Conservation (phyloP, 2,888 invertebrate genomes). For the Ophraella communa region DNA sequence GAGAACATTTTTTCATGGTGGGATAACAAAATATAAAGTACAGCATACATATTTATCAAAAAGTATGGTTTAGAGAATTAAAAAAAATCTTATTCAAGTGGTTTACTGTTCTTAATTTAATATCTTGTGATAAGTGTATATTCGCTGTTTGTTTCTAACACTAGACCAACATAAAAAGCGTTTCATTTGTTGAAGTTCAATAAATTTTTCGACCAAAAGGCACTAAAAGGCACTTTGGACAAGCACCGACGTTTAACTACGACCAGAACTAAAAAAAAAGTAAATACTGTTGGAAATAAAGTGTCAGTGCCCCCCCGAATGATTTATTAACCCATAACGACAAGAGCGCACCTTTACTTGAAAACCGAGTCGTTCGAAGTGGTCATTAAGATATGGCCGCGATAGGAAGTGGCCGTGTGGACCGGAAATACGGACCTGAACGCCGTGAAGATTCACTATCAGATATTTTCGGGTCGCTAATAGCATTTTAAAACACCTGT, state of each 20-base stretch:
- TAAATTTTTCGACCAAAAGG: neutral
- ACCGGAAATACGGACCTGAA: constrained; percentile 52
- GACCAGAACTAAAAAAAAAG: constrained; percentile 10
- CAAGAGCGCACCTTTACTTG: constrained; percentile 48
- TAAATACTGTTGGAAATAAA: constrained; percentile 21
- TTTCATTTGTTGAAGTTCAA: too few species aligned
- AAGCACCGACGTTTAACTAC: neutral
- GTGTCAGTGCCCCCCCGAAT: constrained; percentile 36
- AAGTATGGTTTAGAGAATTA: too few species aligned
- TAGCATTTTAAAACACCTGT: constrained; percentile 51
- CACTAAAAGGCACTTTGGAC: neutral
- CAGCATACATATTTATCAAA: too few species aligned
- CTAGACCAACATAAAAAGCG: too few species aligned
- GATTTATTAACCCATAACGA: constrained; percentile 45
- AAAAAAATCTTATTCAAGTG: too few species aligned
- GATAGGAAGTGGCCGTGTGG: constrained; percentile 51
- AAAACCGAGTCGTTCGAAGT: constrained; percentile 48
- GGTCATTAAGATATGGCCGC: constrained; percentile 50
- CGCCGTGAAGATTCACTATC: constrained; percentile 53
- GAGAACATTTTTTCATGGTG: too few species aligned
- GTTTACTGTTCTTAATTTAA: too few species aligned
- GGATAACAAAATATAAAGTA: too few species aligned
- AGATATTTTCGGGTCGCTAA: constrained; percentile 49
- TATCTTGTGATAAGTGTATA: too few species aligned
- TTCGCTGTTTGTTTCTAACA: too few species aligned